Conservation (phyloP, 2,797 vertebrate genomes). For the Hypotaenidia okinawae region DNA sequence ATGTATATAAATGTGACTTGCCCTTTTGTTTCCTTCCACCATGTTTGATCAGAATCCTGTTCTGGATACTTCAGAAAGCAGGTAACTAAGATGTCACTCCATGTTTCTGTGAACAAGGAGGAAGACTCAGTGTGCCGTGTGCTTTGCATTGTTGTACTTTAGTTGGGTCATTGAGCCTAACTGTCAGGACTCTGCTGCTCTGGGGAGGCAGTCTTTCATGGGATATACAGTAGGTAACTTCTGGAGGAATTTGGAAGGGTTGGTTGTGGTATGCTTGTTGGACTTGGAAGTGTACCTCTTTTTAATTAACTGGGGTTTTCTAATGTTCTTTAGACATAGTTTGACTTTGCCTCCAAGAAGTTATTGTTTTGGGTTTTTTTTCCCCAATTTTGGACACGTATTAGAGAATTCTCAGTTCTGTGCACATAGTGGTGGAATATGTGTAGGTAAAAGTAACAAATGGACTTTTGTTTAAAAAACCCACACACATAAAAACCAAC, state of each 20-base stretch:
- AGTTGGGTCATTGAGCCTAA: background rate
- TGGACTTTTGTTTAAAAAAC: background rate
- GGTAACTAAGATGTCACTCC: background rate
- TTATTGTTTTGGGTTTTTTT: background rate
- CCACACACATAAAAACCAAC: background rate
- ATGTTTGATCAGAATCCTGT: background rate
- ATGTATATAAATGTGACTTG: background rate
- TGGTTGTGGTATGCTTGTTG: background rate
- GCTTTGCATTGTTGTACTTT: background rate
- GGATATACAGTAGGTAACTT: fast-evolving
- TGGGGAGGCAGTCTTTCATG: background rate
- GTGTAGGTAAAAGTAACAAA: constrained; percentile 7
- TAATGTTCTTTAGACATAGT: background rate
- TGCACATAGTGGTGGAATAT: constrained; percentile 6
- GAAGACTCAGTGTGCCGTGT: background rate
- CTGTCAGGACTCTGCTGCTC: background rate
- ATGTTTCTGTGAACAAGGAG: background rate
- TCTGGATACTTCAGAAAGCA: background rate
- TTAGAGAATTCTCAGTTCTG: constrained; percentile 41
- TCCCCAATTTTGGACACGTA: background rate
- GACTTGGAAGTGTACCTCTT: constrained; percentile 16
- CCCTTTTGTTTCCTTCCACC: background rate
- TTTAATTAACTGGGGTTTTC: constrained; percentile 1
- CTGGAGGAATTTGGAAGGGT: background rate
- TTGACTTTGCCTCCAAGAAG: constrained; percentile 15